Evolutionary conservation across 1,140 invertebrate genomes (phyloP).

Genomic region (Pseudomyrmex flavicornis): DNA sequence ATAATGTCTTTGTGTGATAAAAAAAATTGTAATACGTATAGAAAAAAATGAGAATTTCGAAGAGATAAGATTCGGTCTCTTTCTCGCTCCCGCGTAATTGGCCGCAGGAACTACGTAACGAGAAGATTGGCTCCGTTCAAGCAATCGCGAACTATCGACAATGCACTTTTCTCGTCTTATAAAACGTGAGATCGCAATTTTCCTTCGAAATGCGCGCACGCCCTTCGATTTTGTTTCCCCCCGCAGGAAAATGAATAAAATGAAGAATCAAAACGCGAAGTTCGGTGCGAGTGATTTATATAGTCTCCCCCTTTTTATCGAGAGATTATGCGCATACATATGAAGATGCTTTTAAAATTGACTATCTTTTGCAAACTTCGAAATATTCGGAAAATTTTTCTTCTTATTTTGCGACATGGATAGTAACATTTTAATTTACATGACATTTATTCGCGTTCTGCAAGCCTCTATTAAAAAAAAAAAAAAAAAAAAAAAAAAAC

Average conservation of each 20-base stretch:
- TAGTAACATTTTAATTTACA: not conserved
- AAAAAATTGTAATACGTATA: constrained; percentile 5
- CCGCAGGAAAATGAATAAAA: constrained; percentile 35
- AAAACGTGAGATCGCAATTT: constrained; percentile 55
- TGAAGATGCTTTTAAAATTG: constrained; percentile 41
- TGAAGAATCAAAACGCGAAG: constrained; percentile 1
- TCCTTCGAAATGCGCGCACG: constrained; percentile 22
- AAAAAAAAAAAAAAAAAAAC: not conserved
- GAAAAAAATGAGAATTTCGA: constrained; percentile 16
- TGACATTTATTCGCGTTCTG: not conserved
- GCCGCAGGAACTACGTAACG: constrained; percentile 43
- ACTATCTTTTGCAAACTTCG: constrained; percentile 16
- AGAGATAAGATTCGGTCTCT: not conserved
- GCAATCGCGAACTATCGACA: constrained; percentile 28
- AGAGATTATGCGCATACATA: constrained; percentile 32
- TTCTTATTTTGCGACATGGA: not conserved
- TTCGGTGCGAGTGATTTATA: constrained; percentile 46
- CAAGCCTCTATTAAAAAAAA: not conserved
- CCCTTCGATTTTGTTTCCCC: constrained; percentile 13
- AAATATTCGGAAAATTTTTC: constrained; percentile 24
- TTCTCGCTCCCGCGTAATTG: constrained; percentile 27
- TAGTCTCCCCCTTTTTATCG: constrained; percentile 15
- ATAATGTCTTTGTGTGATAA: not conserved
- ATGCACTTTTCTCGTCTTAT: constrained; percentile 37
- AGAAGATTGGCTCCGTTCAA: constrained; percentile 40